Conservation (phyloP, 2,113 vertebrate species). For the Mesocricetus auratus region DNA sequence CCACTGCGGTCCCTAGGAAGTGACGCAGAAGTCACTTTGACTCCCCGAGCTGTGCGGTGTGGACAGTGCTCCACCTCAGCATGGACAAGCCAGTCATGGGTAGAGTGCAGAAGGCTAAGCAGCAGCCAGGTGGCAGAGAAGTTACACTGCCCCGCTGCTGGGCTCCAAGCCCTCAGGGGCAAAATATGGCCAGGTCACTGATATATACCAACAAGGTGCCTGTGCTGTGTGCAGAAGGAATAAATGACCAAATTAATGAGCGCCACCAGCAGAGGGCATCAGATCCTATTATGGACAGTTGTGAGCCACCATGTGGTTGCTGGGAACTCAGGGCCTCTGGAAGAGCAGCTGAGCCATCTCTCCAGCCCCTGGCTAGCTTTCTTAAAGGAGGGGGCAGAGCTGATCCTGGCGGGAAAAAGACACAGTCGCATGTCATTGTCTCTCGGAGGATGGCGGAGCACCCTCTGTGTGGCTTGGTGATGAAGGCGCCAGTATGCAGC, state of each 20-base stretch:
- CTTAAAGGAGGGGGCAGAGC: not conserved
- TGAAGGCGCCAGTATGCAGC: not conserved
- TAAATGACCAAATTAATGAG: not conserved
- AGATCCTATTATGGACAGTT: not conserved
- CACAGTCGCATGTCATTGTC: accelerated
- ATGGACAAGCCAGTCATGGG: not conserved
- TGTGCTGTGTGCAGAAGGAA: not conserved
- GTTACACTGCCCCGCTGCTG: not conserved
- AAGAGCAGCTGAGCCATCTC: not conserved
- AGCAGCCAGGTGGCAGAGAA: accelerated
- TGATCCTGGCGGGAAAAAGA: not conserved
- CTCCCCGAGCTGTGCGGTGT: not conserved
- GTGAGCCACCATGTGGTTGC: not conserved
- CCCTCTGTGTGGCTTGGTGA: not conserved
- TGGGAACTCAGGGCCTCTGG: not conserved
- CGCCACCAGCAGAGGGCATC: not conserved
- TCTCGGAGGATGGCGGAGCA: not conserved
- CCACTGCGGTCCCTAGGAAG: not conserved
- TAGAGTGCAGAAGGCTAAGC: accelerated
- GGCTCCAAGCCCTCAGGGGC: not conserved
- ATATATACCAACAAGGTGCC: not conserved
- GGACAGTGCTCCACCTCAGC: not conserved
- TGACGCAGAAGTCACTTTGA: not conserved
- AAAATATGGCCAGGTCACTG: not conserved
- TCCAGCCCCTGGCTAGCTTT: not conserved